Conservation (phyloP, 2,888 invertebrate species). For the Periphyllus acericola region DNA sequence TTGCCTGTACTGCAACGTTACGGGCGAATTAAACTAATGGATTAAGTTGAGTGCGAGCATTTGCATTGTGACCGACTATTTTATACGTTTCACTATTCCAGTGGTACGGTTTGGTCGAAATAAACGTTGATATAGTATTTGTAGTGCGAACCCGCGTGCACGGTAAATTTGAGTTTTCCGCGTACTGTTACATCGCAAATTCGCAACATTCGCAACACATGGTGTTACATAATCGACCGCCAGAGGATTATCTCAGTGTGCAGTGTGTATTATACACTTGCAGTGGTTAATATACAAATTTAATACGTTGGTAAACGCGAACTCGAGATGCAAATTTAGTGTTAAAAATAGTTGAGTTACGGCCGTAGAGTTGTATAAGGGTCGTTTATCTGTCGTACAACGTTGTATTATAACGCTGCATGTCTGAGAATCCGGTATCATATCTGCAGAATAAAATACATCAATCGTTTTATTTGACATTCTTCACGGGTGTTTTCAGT, state of each 20-base stretch:
- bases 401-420: too few relatives aligned
- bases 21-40: neutral
- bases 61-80: neutral
- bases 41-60: neutral
- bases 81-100: neutral
- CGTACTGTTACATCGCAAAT: neutral
- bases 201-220: neutral
- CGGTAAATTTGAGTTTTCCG: slow-evolving; percentile 17
- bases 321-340: neutral
- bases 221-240: neutral
- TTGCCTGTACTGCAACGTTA: neutral
- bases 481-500: neutral
- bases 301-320: neutral
- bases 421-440: neutral
- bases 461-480: slow-evolving; percentile 2
- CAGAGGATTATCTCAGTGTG: neutral
- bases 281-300: neutral
- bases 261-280: neutral
- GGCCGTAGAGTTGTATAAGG: neutral
- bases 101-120: neutral
- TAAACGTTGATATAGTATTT: too few relatives aligned
- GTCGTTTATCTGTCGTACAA: neutral
- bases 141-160: neutral
- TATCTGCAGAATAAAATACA: neutral
- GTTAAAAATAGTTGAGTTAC: neutral